Evolutionary conservation across 2,888 invertebrate genomes (phyloP), one percentile per base, ranked within the genome.

Genomic region (Galerucella calmariensis): DNA sequence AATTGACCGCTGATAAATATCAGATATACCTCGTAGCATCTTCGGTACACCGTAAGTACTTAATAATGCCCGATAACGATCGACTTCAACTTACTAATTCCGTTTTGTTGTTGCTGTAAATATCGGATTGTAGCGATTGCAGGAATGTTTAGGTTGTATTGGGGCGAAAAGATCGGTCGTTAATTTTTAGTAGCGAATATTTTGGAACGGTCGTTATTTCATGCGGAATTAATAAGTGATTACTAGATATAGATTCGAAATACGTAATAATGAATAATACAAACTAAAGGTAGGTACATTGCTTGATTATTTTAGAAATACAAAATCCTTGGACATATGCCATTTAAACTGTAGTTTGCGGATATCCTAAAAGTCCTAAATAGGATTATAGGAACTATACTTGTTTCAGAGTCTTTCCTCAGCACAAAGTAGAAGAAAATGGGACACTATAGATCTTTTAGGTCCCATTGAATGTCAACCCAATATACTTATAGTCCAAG

Each of bases 31-130:
- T 72, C 75, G 76, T 76, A 67, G 69, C 72, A 35, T 69, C 73
- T 61, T 56, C 69, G 68, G 69, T 70, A 53, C 58, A 75, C 73
- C 20, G 56, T 62, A 71, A 68, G 68, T 71, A 68, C 75, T 75
- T 77, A 75, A 73, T 73, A 77, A 77, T 70, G 74, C 59, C 59
- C 51, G 77, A 77, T 77, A 77, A 77, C 75, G 63, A 77, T 72
- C 75, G 59, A 51, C 71, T 68, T 58, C 69, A 70, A 72, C 66
- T 72, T 67, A 72, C 72, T 67, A 72, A 72, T 72, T 72, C 72
- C 59, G 72, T 27, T 35, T 35, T 65, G 16, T 66, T 58, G 72
- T 59, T 66, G 66, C 48, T 72, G 72, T 67, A 66, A 72, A 66
- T 72, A 67, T 72, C 35, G n/a, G 48, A 72, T 72, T 71, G 59